Conservation (phyloP, 1,140 invertebrate genomes). For the Steinernema khuongi region DNA sequence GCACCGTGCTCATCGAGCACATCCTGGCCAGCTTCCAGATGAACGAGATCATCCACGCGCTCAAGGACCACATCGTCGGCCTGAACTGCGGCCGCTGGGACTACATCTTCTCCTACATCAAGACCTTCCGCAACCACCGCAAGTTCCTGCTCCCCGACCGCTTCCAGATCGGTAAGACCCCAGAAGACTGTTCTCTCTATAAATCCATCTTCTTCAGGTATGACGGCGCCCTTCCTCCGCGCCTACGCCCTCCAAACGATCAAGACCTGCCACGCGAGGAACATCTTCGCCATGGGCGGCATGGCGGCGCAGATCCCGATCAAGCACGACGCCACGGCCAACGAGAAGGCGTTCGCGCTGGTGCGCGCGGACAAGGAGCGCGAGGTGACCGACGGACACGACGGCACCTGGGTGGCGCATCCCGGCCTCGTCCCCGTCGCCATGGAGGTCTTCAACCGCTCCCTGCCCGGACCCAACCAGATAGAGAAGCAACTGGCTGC, state of each 20-base stretch:
- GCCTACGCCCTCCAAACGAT: constrained; percentile 67
- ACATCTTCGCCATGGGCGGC: constrained; percentile 68
- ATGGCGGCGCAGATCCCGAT: constrained; percentile 67
- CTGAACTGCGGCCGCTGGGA: constrained; percentile 74
- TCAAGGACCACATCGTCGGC: constrained; percentile 68
- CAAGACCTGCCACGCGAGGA: constrained; percentile 65
- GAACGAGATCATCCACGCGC: constrained; percentile 69
- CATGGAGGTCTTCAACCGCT: constrained; percentile 64
- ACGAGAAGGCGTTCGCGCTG: constrained; percentile 48
- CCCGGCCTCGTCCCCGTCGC: constrained; percentile 63
- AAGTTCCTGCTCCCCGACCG: constrained; percentile 69
- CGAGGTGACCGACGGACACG: constrained; percentile 61
- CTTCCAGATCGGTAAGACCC: constrained; percentile 60
- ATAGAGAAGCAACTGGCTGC: constrained; percentile 46
- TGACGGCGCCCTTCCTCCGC: constrained; percentile 66
- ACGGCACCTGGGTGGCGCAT: constrained; percentile 72
- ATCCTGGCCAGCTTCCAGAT: constrained; percentile 67
- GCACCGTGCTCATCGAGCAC: constrained; percentile 71
- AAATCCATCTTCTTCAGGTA: constrained; percentile 59
- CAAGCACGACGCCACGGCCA: constrained; percentile 52
- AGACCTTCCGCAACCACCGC: constrained; percentile 61
- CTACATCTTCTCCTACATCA: constrained; percentile 70
- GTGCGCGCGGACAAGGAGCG: constrained; percentile 59
- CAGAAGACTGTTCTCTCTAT: constrained; percentile 10
- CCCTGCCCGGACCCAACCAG: constrained; percentile 50